Evolutionary conservation across 2,113 vertebrate species (phyloP).

Genomic region (Phalacrocorax pelagicus): DNA sequence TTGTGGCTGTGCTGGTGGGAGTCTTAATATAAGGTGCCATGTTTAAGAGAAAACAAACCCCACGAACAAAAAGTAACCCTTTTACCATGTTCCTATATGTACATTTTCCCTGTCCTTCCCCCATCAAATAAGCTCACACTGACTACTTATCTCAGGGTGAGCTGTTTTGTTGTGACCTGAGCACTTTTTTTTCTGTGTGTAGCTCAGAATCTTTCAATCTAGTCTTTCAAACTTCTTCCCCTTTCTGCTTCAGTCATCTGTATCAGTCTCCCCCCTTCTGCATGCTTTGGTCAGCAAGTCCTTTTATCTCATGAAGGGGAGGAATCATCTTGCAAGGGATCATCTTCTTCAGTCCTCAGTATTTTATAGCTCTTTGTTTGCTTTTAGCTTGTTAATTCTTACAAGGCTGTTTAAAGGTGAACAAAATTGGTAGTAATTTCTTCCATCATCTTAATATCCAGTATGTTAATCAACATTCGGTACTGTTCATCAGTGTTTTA

Average conservation of each 20-base stretch:
- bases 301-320: background rate
- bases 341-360: background rate
- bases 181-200: background rate
- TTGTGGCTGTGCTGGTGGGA: background rate
- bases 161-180: background rate
- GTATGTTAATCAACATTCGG: background rate
- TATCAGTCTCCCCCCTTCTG: background rate
- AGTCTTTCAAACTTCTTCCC: background rate
- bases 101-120: background rate
- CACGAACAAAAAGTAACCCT: background rate
- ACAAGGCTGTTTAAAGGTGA: background rate
- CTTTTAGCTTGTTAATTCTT: background rate
- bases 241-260: background rate
- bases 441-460: background rate
- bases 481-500: background rate
- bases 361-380: background rate
- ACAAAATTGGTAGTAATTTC: background rate
- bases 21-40: background rate
- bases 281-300: background rate
- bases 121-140: background rate
- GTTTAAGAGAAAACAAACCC: background rate
- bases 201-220: background rate
- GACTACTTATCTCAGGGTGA: background rate
- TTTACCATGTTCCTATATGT: fast-evolving
- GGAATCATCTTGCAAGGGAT: background rate